Evolutionary conservation across 2,888 invertebrate genomes (phyloP), one percentile per base, ranked within the genome.

Genomic region (Cataglyphis rosenhaueri): DNA sequence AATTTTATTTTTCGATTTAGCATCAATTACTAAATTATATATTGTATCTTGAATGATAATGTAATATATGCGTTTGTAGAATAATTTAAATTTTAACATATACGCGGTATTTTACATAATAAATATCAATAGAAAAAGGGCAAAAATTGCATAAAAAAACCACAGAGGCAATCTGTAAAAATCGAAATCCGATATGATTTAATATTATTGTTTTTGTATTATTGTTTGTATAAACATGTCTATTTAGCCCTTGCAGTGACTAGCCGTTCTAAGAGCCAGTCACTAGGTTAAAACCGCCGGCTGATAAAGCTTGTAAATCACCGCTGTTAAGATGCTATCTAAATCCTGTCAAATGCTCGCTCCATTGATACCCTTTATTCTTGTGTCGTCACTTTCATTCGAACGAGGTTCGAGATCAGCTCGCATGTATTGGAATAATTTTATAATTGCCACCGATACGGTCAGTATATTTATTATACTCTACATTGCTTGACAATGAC

Each of bases 301-400:
- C 90, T 55, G 90, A 90, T 90, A 88, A 89, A 89, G 86, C 86
- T 86, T 89, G 89, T 89, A 88, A 90, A 90, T 86, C 85, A 84
- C 86, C 73, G 88, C 85, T 78, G 90, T 87, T 90, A 84, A 86
- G 92, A 93, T 93, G 91, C 41, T 85, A 93, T 93, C 93, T 93
- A 92, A 93, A 92, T 93, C 93, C 92, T 91, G 92, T 92, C 91
- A 91, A 93, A 93, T 91, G 89, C 88, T 88, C 86, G 86, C 88
- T 90, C 88, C 89, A 92, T 92, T 89, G 92, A 91, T 92, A 92
- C 92, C 92, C 86, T 92, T 93, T 93, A 91, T 93, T 91, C 92
- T 82, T 87, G 86, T 90, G 92, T 93, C 93, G 91, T 92, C 93
- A 91, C 92, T 92, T 89, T 89, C 85, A 91, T 88, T 89, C 82